phyloP scores from a whole-genome alignment of 2,113 vertebrate species.

The Tylochromis polylepis region DNA sequence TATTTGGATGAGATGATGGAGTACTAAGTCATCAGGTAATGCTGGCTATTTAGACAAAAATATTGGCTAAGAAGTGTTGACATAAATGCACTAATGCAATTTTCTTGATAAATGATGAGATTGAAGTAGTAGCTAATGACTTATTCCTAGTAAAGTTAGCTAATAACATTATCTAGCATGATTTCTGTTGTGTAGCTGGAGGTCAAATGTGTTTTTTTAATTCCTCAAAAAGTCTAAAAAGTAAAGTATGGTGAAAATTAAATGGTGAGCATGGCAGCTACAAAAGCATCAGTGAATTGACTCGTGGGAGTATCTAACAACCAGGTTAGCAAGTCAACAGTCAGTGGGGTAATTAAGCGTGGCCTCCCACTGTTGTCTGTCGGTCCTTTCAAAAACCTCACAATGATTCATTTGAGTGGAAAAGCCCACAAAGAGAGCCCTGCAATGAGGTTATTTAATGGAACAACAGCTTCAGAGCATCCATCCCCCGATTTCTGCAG shows the following conservation, averaged over 20 bases:
- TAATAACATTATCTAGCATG: not conserved
- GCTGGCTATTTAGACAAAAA: not conserved
- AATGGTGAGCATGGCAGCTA: not conserved
- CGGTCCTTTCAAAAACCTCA: slow-evolving; percentile 18
- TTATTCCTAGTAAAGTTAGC: not conserved
- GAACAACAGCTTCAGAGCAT: slow-evolving; percentile 2
- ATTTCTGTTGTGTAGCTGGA: not conserved
- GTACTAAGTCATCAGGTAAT: not conserved
- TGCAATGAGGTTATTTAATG: slow-evolving; percentile 57
- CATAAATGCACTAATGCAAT: not conserved
- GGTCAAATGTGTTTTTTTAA: not conserved
- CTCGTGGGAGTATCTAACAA: not conserved
- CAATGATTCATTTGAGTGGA: slow-evolving; percentile 37
- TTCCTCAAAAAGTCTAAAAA: not conserved
- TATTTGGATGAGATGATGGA: not conserved
- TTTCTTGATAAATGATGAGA: not conserved
- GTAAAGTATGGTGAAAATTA: not conserved
- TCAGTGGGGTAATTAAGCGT: slow-evolving; percentile 7
- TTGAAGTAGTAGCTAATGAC: not conserved
- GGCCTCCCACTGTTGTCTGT: slow-evolving; percentile 17
- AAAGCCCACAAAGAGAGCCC: slow-evolving; percentile 30
- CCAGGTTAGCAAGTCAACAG: slow-evolving; percentile 18
- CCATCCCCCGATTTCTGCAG: not conserved
- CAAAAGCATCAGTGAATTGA: not conserved
- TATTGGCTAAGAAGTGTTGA: not conserved